Base-by-base conservation (phyloP, 2,888 invertebrate genomes). In the Linyphia triangularis region DNA sequence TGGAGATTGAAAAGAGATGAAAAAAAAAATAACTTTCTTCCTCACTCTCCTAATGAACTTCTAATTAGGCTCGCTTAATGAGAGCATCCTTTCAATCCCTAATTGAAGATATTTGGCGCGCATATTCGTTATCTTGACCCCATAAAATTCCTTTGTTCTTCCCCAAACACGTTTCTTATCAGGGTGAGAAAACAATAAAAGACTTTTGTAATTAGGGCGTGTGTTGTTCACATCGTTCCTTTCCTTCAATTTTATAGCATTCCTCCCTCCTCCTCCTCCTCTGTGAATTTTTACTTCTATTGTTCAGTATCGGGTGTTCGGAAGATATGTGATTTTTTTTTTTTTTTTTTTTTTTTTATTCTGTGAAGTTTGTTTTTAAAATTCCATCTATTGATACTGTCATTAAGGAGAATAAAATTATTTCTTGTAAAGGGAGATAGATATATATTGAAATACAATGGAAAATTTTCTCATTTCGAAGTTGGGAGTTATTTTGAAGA, bases 121-220 rank as follows among this genome's bases (percentile, higher is more conserved):
- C 24, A 61, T 77, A 77, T 77, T 61, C 77, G 77, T 77, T 77
- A 77, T 77, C 77, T 77, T 63, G 51, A 75, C 75, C 75, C n/a
- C 51, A 51, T 59, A 26, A 40, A 61, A 40, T 24, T 37, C 63
- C 77, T 77, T 63, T 69, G 33, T 28, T 30, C 69, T 28, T 33
- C 33, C 28, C 37, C 33, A 30, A 37, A 30, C 69, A 7, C 9
- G n/a, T 28, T 69, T 37, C 69, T 69, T 33, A 69, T 33, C 33
- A 24, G 28, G 28, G 19, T 19, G 22, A 61, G 37, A 69, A 69
- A 19, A 37, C 30, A 69, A 33, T 16, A 37, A 69, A 69, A 37
- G 69, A 19, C 16, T 16, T 28, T 10, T 10, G 69, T 69, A 28
- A 69, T 69, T 69, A 69, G 69, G 69, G 33, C 19, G 9, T 26